phyloP scores from a whole-genome alignment of 2,113 vertebrate genomes.

The Acanthisitta chloris region DNA sequence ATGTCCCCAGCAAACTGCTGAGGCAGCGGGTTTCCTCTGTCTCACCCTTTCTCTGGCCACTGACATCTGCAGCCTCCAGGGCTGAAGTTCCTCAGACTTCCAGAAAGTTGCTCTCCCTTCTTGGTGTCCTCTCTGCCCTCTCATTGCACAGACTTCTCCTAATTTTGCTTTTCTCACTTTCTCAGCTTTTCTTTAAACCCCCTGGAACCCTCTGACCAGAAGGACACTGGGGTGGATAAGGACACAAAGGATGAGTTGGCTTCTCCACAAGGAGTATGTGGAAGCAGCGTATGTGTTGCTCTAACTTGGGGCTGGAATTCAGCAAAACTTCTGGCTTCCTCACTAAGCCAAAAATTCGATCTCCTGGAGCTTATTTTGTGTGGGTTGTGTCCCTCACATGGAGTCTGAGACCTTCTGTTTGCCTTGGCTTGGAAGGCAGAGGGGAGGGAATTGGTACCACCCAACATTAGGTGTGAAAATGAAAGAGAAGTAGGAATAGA shows the following conservation, averaged over 20 bases:
- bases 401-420: not conserved
- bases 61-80: not conserved
- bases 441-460: not conserved
- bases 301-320: accelerated
- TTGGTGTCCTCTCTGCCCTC: not conserved
- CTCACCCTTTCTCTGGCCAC: not conserved
- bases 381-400: not conserved
- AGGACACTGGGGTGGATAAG: not conserved
- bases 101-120: not conserved
- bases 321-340: not conserved
- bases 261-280: accelerated
- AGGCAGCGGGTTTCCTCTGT: not conserved
- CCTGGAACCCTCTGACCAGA: not conserved
- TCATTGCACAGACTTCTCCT: not conserved
- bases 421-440: not conserved
- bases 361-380: not conserved
- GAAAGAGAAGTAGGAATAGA: not conserved
- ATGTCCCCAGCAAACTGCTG: not conserved
- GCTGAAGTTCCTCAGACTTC: conserved; percentile 3
- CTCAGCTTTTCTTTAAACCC: conserved; percentile 11
- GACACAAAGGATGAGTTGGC: not conserved
- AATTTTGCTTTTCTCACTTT: not conserved
- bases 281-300: not conserved
- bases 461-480: not conserved
- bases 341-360: not conserved